Conservation (phyloP, 2,797 vertebrate species). For the Aulostomus chinensis region DNA sequence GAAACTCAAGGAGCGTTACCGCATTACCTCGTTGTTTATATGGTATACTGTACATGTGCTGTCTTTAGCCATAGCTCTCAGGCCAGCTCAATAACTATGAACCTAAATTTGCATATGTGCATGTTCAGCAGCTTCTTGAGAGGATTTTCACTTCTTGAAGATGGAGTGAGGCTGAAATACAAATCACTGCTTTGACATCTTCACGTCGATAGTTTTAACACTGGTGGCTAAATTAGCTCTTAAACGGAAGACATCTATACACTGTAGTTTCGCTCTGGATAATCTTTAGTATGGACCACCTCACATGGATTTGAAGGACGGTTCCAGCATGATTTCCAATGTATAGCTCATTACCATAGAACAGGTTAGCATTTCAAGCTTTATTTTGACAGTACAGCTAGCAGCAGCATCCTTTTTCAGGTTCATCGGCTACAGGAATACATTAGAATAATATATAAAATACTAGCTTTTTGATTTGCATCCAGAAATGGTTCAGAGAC, state of each 20-base stretch:
- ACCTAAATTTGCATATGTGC: conserved; percentile 60
- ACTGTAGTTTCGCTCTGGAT: conserved; percentile 33
- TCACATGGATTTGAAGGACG: conserved; percentile 14
- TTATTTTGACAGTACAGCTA: background rate
- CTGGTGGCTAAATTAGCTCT: conserved; percentile 29
- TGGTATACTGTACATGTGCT: conserved; percentile 32
- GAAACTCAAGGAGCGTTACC: conserved; percentile 50
- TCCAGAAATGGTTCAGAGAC: no score
- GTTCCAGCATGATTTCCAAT: conserved; percentile 48
- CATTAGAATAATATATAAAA: no score
- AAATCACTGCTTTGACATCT: conserved; percentile 42
- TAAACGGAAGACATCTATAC: conserved; percentile 15
- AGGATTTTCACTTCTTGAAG: conserved; percentile 12
- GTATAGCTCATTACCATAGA: background rate
- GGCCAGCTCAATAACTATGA: conserved; percentile 57
- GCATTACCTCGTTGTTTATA: conserved; percentile 72
- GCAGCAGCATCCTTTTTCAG: background rate
- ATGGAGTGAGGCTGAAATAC: conserved; percentile 21
- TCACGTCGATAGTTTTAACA: conserved; percentile 28
- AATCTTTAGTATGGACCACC: background rate
- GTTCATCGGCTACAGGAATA: no score
- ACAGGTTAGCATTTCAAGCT: no score
- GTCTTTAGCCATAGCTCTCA: conserved; percentile 63
- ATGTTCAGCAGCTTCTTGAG: conserved; percentile 54
- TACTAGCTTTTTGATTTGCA: background rate